A percentile compares a stretch with the other conserved stretches of the same genome.
Evolutionary conservation across 2,888 invertebrate species (phyloP).

Genomic region (Agrochola circellaris): DNA sequence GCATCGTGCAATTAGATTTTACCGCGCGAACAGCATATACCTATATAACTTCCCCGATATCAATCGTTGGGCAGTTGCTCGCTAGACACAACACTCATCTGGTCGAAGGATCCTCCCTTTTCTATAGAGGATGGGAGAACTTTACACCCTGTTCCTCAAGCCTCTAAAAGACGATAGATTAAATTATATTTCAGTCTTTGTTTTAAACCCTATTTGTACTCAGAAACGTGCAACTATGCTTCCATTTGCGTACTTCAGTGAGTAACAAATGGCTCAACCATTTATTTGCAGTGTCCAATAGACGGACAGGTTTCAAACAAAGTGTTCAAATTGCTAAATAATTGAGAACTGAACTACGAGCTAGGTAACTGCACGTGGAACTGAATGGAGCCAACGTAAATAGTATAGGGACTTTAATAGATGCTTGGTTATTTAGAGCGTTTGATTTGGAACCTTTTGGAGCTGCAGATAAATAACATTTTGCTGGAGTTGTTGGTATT

Average conservation of each 20-base stretch:
- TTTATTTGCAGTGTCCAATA: slow-evolving; percentile 26
- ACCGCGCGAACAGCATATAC: no score
- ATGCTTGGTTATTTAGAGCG: slow-evolving; percentile 3
- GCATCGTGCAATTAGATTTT: no score
- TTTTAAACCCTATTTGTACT: slow-evolving; percentile 3
- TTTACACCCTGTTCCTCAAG: no score
- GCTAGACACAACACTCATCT: no score
- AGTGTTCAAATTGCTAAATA: slow-evolving; percentile 28
- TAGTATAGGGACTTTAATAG: slow-evolving; percentile 11
- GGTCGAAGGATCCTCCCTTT: no score
- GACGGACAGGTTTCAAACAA: slow-evolving; percentile 52
- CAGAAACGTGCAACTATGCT: background rate
- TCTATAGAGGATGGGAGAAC: no score
- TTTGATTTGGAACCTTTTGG: slow-evolving; percentile 22
- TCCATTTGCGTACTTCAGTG: slow-evolving; percentile 1
- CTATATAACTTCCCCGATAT: no score
- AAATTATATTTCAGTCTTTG: background rate
- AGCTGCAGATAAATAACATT: slow-evolving; percentile 1
- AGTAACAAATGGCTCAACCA: slow-evolving; percentile 18
- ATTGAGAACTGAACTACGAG: slow-evolving; percentile 1
- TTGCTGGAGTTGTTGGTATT: background rate
- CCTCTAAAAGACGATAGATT: background rate
- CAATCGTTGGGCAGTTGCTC: no score
- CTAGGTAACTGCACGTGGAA: slow-evolving; percentile 13
- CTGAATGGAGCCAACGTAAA: slow-evolving; percentile 49